phyloP scores from a whole-genome alignment of 2,113 vertebrate species.

The Elaphurus davidianus region DNA sequence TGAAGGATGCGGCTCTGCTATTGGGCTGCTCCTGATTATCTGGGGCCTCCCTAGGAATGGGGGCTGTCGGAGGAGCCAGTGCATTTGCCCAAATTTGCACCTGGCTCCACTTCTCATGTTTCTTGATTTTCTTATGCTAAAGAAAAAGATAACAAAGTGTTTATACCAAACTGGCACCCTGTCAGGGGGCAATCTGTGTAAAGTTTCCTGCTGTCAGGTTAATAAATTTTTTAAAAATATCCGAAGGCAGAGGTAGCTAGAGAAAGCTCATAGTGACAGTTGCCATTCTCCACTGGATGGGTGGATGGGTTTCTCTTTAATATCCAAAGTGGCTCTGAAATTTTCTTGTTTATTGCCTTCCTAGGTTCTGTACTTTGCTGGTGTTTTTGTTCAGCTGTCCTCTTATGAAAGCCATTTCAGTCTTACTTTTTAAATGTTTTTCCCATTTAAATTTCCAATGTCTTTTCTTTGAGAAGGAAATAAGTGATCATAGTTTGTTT shows the following conservation, averaged over 20 bases:
- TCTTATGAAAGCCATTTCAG: conserved; percentile 55
- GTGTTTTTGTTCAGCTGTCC: conserved; percentile 1
- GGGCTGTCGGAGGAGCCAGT: not conserved
- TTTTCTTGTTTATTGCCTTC: conserved; percentile 66
- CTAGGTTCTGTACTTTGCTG: conserved; percentile 49
- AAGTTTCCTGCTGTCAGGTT: conserved; percentile 88
- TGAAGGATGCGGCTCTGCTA: not conserved
- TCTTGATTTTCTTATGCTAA: conserved; percentile 82
- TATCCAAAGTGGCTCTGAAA: conserved; percentile 62
- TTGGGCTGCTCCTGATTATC: conserved; percentile 50
- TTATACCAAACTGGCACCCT: conserved; percentile 79
- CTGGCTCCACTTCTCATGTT: conserved; percentile 73
- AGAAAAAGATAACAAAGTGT: conserved; percentile 72
- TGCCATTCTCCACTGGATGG: conserved; percentile 83
- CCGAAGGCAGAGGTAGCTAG: conserved; percentile 86
- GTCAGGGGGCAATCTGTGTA: conserved; percentile 84
- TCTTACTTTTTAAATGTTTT: conserved; percentile 23
- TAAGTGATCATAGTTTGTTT: conserved; percentile 17
- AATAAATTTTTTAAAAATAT: conserved; percentile 90
- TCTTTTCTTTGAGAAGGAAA: not conserved
- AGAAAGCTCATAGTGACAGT: conserved; percentile 83
- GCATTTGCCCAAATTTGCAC: conserved; percentile 67
- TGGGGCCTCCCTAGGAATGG: conserved; percentile 18
- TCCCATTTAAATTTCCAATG: conserved; percentile 32
- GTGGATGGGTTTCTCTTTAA: conserved; percentile 85